These are phyloP conservation scores for Choristoneura rosaceana DNA, from an alignment of 2,888 invertebrate genomes.

Conservation along the genomic window DNA sequence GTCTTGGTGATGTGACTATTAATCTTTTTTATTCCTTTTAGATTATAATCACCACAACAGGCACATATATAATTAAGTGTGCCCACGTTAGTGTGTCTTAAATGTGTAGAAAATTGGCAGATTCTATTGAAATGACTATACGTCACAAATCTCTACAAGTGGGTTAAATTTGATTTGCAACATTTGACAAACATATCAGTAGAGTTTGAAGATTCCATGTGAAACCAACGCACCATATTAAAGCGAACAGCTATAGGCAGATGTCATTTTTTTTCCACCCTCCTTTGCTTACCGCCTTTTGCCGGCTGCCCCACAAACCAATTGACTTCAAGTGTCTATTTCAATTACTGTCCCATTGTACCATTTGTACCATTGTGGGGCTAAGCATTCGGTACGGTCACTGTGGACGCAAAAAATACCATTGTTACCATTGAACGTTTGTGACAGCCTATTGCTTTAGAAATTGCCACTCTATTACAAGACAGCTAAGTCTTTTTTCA, in stretches of 20 bases:
- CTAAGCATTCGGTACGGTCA: constrained; percentile 30
- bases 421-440: constrained; percentile 12
- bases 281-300: constrained; percentile 46
- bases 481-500: background rate
- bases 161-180: no score
- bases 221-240: constrained; percentile 46
- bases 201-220: background rate
- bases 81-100: no score
- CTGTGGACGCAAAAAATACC: constrained; percentile 35
- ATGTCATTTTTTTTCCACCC: constrained; percentile 65
- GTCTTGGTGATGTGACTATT: no score
- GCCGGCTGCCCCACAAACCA: constrained; percentile 46
- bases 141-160: no score
- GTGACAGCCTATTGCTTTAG: background rate
- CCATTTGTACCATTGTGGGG: constrained; percentile 33
- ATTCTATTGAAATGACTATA: no score
- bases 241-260: constrained; percentile 54
- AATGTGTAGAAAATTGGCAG: no score
- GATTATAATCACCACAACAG: no score
- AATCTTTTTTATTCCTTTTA: no score
- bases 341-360: constrained; percentile 68
- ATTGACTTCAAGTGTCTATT: constrained; percentile 65
- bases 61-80: no score
- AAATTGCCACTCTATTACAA: background rate
- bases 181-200: no score